Base-by-base conservation (phyloP, 2,888 invertebrate species). In the Megaustenia siamemsis region DNA sequence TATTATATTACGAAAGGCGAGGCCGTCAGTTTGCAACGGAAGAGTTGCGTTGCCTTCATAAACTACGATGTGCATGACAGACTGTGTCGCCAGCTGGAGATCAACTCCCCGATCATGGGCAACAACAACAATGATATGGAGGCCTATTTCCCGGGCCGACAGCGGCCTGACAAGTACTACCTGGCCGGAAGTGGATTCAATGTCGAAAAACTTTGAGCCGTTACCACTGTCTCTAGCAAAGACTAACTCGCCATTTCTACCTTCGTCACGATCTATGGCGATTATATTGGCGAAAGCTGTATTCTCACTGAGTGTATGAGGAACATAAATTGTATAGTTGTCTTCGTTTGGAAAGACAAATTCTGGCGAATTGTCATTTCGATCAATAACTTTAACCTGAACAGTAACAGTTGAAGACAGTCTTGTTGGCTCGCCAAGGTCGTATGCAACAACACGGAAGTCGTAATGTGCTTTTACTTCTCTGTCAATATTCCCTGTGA, bases 401-500 rank as follows among this genome's bases (percentile, higher is more conserved):
- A 83, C 86, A 28, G 49, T 40, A n/a, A 82, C 84, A n/a, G 86
- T 84, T 45, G 86, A 82, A 24, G 81, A 69, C 24, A 87, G 73
- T 4, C 53, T 68, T 32, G 63, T n/a, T 6, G 80, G 79, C 35
- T 80, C 56, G n/a, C 90, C 87, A 38, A 78, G 89, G 86, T 94
- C 94, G 28, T 88, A 87, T 0, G 93, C 93, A 45, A 89, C 68
- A 53, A 94, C 88, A 8, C 86, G 87, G 24, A 94, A 85, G 10
- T 87, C 82, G 83, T 93, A 93, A 35, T 76, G 83, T 43, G 90
- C 89, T 69, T 87, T 88, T 0, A 86, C 88, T 87, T 94, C 94
- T 86, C 98, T 95, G 93, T 99, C 98, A 84, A 99, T 95, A 87
- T 96, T 95, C n/a, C 97, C 97, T 15, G 96, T 96, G 4, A 98